Evolutionary conservation across 2,113 vertebrate species (phyloP).

Genomic region (Varanus salvator): DNA sequence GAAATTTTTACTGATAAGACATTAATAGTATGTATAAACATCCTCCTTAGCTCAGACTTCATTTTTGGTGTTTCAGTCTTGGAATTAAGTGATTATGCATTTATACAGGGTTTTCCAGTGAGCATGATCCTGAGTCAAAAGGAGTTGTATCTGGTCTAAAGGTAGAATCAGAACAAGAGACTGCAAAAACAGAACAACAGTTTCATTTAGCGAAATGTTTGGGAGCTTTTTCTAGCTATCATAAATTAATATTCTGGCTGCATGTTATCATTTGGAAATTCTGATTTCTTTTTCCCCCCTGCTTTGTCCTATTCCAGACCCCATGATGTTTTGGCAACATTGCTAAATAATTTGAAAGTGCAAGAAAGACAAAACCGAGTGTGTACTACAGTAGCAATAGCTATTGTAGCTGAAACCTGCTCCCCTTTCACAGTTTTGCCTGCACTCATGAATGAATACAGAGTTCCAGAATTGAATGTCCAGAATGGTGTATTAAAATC

Average conservation of each 20-base stretch:
- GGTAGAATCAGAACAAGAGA: not conserved
- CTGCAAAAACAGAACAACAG: no score
- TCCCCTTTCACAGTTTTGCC: constrained; percentile 98
- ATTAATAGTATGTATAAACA: not conserved
- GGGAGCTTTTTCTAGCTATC: not conserved
- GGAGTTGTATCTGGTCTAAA: not conserved
- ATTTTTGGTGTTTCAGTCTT: not conserved
- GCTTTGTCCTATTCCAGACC: constrained; percentile 79
- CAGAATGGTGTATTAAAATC: constrained; percentile 99
- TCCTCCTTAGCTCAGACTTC: not conserved
- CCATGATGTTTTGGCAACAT: constrained; percentile 95
- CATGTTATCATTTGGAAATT: not conserved
- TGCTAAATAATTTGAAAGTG: constrained; percentile 97
- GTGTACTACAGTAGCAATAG: constrained; percentile 97
- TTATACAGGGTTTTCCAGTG: not conserved
- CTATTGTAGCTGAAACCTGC: constrained; percentile 97
- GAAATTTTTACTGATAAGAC: not conserved
- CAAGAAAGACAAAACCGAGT: constrained; percentile 99
- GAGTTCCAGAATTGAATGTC: constrained; percentile 97
- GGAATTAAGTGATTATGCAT: not conserved
- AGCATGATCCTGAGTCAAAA: not conserved
- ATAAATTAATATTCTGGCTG: not conserved
- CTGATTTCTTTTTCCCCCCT: not conserved
- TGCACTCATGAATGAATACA: constrained; percentile 98
- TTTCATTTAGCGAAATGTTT: no score